Base-by-base conservation (phyloP, 2,797 vertebrate species). In the Arrhamphus sclerolepis region DNA sequence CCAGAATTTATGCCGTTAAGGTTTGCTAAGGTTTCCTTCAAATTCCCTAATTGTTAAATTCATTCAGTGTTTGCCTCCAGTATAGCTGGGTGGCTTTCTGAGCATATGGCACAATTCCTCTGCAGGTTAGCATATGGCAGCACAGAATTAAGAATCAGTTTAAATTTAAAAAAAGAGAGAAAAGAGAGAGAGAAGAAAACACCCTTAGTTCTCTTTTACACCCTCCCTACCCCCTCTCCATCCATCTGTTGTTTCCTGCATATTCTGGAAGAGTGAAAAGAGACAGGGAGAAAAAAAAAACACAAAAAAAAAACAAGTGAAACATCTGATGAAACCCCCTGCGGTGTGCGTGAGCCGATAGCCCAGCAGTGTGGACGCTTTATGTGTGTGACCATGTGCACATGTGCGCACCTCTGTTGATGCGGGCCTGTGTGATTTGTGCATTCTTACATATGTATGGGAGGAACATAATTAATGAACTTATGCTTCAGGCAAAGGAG, bases 81-180 rank as follows among this genome's bases (percentile, higher is more conserved):
- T 72, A 18, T 34, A 57, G 13, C 64, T 77, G 43, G 64, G 70
- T 69, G 43, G 53, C 74, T 87, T 73, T 77, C 49, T 47, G 47
- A 77, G 61, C 89, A 89, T 86, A 89, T 86, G 83, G 82, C 62
- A 46, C 67, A 14, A 75, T 87, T 82, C 67, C 72, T 77, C 69
- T 74, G 70, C 81, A 83, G 85, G 82, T 86, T 72, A 85, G 60
- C 87, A 85, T 88, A 87, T 87, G 86, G 82, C 58, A 73, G 70
- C 60, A 24, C 43, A 62, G 57, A 71, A 77, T 81, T 78, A 60
- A 56, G 62, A 77, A 81, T 87, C 59, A 73, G 55, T 78, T 79
- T 72, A 60, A 46, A 81, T 75, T 74, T 34, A 71, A 66, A 79
- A n/a, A 63, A 75, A 46, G 52, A 62, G 62, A 52, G 34, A 40